A percentile compares a stretch with the other conserved stretches of the same genome.
phyloP scores from a whole-genome alignment of 2,113 vertebrate species.

The Indicator indicator region DNA sequence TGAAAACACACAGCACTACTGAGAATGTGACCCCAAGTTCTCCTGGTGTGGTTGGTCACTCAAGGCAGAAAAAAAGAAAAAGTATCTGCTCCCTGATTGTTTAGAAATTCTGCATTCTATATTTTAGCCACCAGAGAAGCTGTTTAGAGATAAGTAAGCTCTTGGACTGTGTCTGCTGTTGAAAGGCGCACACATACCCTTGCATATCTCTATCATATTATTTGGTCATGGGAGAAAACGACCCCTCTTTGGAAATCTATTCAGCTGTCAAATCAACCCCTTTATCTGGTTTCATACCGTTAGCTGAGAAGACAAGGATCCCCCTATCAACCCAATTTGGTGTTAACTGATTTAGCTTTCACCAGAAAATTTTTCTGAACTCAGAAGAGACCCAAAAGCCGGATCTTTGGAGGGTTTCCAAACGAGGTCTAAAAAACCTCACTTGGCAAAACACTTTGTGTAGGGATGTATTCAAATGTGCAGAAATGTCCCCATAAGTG shows the following conservation, averaged over 20 bases:
- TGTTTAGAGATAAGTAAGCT: conserved; percentile 42
- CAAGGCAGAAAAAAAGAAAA: not conserved
- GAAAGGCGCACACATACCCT: conserved; percentile 47
- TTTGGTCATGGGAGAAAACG: conserved; percentile 63
- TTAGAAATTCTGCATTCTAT: conserved; percentile 43
- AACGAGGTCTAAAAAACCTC: conserved; percentile 19
- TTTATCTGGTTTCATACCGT: conserved; percentile 58
- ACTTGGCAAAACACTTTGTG: conserved; percentile 20
- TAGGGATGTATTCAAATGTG: conserved; percentile 17
- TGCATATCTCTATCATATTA: conserved; percentile 53
- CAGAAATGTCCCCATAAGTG: conserved; percentile 44
- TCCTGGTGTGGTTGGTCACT: not conserved
- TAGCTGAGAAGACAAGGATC: conserved; percentile 66
- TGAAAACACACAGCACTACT: not conserved
- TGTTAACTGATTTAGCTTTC: conserved; percentile 64
- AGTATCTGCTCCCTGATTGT: not conserved
- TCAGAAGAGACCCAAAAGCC: not conserved
- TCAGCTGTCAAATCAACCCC: conserved; percentile 57
- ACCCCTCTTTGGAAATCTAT: conserved; percentile 51
- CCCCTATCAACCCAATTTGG: conserved; percentile 60
- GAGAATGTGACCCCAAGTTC: not conserved
- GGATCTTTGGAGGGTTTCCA: conserved; percentile 13
- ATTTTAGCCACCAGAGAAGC: conserved; percentile 37
- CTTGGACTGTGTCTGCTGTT: conserved; percentile 39
- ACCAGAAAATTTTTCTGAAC: conserved; percentile 21